These are phyloP conservation scores for Onychostoma macrolepis DNA, from an alignment of 2,113 vertebrate species.

Conservation along the genomic window DNA sequence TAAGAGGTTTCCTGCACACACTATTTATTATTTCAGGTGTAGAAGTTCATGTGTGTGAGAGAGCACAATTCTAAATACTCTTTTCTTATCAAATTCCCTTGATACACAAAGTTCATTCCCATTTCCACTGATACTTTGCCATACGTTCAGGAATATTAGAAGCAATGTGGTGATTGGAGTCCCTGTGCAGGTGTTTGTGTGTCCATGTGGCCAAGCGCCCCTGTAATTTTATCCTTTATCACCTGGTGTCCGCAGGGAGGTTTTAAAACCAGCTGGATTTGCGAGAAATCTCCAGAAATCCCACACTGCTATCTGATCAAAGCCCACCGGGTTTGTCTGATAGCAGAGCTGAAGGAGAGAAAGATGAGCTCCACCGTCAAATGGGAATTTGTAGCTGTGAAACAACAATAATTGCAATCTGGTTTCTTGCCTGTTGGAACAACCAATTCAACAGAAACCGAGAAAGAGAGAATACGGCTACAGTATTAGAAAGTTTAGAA, in stretches of 20 bases:
- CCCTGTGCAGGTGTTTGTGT: conserved; percentile 19
- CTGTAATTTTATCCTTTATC: conserved; percentile 60
- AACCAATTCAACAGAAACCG: conserved; percentile 2
- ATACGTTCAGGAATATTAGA: conserved; percentile 18
- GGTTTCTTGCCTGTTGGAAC: conserved; percentile 15
- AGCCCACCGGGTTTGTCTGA: conserved; percentile 48
- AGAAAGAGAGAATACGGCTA: background rate
- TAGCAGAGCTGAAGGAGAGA: conserved; percentile 14
- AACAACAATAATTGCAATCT: conserved; percentile 54
- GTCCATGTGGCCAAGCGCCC: conserved; percentile 11
- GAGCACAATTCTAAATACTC: background rate
- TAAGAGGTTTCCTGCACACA: conserved; percentile 36
- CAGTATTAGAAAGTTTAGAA: background rate
- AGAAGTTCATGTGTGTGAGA: background rate
- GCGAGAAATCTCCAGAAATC: conserved; percentile 55
- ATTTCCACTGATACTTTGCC: conserved; percentile 27
- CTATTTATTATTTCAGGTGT: conserved; percentile 27
- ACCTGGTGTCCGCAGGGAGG: conserved; percentile 50
- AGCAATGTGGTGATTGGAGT: background rate
- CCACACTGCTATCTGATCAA: conserved; percentile 55
- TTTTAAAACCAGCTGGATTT: conserved; percentile 57
- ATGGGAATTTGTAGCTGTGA: conserved; percentile 58
- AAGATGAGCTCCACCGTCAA: conserved; percentile 30
- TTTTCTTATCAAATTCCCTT: conserved; percentile 21
- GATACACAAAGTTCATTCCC: conserved; percentile 24